A percentile compares a stretch with the other conserved stretches of the same genome.
Conservation (phyloP, 2,888 invertebrate genomes). For the Gonocerus acuteangulatus region DNA sequence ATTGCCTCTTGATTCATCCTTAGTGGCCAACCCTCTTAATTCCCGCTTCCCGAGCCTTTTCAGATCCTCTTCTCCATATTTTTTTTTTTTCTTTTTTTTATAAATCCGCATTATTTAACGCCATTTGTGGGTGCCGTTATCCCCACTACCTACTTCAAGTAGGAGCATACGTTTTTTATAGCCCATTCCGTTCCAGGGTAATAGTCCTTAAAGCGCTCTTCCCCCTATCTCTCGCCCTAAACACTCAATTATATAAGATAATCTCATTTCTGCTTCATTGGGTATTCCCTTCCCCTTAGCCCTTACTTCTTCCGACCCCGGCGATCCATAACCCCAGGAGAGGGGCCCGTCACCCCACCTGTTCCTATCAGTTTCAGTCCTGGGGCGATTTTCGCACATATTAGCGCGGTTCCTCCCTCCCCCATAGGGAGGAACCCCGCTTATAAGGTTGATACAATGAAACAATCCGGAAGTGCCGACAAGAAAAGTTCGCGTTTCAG, state of each 20-base stretch:
- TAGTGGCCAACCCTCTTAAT: conserved; percentile 25
- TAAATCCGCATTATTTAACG: conserved; percentile 28
- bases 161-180: conserved; percentile 37
- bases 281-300: conserved; percentile 6
- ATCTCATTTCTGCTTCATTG: conserved; percentile 30
- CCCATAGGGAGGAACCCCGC: no score
- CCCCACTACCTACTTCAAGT: conserved; percentile 33
- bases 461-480: no score
- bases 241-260: conserved; percentile 31
- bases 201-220: conserved; percentile 29
- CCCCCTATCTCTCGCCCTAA: conserved; percentile 21
- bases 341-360: no score
- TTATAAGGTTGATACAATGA: no score
- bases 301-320: background rate
- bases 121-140: conserved; percentile 31
- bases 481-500: no score
- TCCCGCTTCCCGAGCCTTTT: conserved; percentile 16
- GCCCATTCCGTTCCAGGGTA: conserved; percentile 32
- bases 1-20: conserved; percentile 28
- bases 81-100: conserved; percentile 22
- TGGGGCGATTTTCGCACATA: no score
- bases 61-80: conserved; percentile 21
- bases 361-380: no score
- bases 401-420: no score
- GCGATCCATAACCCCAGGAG: background rate